Percentiles rank a stretch among this genome's conserved stretches.
Evolutionary conservation across 2,797 vertebrate species (phyloP).

Genomic region (Halcyon badia): DNA sequence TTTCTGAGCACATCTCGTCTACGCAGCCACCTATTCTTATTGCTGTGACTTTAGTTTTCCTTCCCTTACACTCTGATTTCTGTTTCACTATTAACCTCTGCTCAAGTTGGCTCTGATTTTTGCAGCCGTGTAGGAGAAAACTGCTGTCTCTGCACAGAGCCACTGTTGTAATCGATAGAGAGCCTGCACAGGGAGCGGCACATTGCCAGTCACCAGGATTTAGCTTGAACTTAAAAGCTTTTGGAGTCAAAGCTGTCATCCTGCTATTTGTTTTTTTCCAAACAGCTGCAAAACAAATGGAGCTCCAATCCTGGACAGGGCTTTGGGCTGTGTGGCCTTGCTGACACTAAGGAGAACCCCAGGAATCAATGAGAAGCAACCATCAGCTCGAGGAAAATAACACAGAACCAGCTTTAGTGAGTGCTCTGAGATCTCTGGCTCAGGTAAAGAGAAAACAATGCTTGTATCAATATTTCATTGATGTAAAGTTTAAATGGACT

Average conservation of each 20-base stretch:
- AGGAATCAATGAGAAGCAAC: neutral
- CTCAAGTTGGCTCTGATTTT: neutral
- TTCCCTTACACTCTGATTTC: neutral
- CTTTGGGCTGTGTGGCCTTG: neutral
- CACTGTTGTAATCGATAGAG: neutral
- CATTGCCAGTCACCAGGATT: neutral
- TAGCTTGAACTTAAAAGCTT: neutral
- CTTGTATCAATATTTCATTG: neutral
- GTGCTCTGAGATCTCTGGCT: neutral
- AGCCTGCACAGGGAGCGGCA: neutral
- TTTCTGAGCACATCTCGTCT: neutral
- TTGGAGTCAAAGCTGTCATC: neutral
- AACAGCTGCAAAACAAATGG: neutral
- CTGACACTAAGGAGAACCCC: neutral
- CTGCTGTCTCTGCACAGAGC: neutral
- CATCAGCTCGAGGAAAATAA: neutral
- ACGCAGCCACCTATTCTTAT: neutral
- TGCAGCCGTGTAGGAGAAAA: neutral
- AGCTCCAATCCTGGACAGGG: fast-evolving
- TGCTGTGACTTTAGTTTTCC: neutral
- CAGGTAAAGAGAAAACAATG: neutral
- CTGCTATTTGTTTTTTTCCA: neutral
- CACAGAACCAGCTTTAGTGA: neutral
- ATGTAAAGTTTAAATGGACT: neutral
- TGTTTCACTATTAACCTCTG: neutral